phyloP scores from a whole-genome alignment of 2,888 invertebrate genomes.

The Alloscopus bannaensis region DNA sequence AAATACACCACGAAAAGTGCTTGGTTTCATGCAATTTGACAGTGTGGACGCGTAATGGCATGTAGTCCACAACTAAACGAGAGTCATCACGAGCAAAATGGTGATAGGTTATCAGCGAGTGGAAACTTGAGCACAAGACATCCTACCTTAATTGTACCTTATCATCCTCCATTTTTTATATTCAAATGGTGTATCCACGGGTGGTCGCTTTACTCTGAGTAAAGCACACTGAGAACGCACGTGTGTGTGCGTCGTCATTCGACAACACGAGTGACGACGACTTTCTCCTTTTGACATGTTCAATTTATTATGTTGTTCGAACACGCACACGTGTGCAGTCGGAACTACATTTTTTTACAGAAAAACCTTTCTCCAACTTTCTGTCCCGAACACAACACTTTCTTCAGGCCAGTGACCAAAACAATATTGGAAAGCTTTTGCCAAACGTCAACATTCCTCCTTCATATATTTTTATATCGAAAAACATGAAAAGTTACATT shows the following conservation, averaged over 20 bases:
- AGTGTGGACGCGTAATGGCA: not conserved
- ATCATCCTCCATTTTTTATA: not conserved
- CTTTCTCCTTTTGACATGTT: constrained; percentile 25
- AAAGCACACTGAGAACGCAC: too few species aligned
- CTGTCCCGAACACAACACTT: too few species aligned
- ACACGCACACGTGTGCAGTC: constrained; percentile 37
- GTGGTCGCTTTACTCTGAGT: too few species aligned
- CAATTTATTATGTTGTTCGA: constrained; percentile 37
- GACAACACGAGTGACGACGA: not conserved
- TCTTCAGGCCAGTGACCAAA: constrained; percentile 50
- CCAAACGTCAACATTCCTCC: not conserved
- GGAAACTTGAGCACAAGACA: too few species aligned
- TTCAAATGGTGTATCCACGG: constrained; percentile 6
- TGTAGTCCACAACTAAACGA: too few species aligned
- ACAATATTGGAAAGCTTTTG: not conserved
- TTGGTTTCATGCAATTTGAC: not conserved
- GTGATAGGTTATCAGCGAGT: too few species aligned
- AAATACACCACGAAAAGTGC: not conserved
- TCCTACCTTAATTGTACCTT: not conserved
- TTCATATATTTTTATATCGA: not conserved
- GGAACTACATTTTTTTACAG: not conserved
- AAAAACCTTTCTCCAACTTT: too few species aligned
- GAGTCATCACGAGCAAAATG: too few species aligned
- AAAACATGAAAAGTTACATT: not conserved
- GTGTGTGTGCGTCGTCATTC: too few species aligned